Percentiles rank a stretch among this genome's conserved stretches.
Evolutionary conservation across 2,797 vertebrate genomes (phyloP).

Genomic region (Bryconaethiops microstoma): DNA sequence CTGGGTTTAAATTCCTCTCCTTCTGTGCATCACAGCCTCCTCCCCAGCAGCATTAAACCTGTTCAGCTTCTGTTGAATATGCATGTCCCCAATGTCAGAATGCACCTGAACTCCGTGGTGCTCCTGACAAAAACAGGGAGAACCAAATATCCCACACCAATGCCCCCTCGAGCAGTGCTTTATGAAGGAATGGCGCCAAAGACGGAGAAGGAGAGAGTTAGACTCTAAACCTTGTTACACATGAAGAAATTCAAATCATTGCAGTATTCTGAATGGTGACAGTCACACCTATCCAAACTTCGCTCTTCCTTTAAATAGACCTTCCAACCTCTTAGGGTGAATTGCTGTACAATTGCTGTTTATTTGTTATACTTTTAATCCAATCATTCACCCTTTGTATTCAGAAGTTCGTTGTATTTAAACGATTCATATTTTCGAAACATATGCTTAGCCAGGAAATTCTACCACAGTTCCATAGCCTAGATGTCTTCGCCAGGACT

Average conservation of each 20-base stretch:
- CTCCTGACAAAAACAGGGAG: slow-evolving; percentile 29
- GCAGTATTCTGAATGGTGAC: slow-evolving; percentile 25
- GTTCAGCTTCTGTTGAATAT: slow-evolving; percentile 33
- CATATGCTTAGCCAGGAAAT: background rate
- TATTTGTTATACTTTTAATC: slow-evolving; percentile 38
- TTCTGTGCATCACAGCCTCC: slow-evolving; percentile 6
- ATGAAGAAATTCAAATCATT: slow-evolving; percentile 21
- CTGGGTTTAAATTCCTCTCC: slow-evolving; percentile 12
- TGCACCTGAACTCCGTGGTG: slow-evolving; percentile 11
- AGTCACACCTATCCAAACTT: slow-evolving; percentile 19
- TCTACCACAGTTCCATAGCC: background rate
- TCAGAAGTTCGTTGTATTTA: slow-evolving; percentile 15
- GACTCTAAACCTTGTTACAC: slow-evolving; percentile 4
- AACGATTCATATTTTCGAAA: slow-evolving; percentile 2
- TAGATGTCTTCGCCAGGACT: background rate
- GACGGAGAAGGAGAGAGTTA: slow-evolving; percentile 39
- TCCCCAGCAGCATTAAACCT: slow-evolving; percentile 38
- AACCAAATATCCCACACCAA: slow-evolving; percentile 37
- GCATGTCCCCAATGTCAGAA: slow-evolving; percentile 39
- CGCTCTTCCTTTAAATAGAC: slow-evolving; percentile 36
- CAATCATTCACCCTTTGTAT: slow-evolving; percentile 12
- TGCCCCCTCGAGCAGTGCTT: slow-evolving; percentile 6
- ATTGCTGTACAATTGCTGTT: slow-evolving; percentile 30
- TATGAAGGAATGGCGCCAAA: slow-evolving; percentile 33
- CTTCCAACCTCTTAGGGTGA: slow-evolving; percentile 15